Percentiles rank a stretch among this genome's conserved stretches.
Evolutionary conservation across 1,140 invertebrate species (phyloP).

Genomic region (Conopomorpha cramerella): DNA sequence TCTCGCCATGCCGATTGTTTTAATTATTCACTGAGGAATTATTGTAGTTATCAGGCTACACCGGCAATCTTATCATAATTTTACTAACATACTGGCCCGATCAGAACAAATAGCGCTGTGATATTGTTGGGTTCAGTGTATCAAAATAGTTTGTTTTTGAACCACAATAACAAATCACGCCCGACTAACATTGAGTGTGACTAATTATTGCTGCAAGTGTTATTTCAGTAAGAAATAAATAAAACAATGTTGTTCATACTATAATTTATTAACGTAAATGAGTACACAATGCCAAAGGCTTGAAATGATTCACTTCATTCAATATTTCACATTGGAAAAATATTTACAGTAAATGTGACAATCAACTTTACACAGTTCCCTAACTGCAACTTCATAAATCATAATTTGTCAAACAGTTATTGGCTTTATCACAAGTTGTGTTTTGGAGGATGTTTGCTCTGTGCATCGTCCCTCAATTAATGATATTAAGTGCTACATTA

Average conservation of each 20-base stretch:
- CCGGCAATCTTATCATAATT: conserved; percentile 52
- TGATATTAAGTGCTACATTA: conserved; percentile 28
- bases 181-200: too few species aligned
- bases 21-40: conserved; percentile 49
- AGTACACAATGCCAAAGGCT: conserved; percentile 58
- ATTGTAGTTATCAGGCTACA: conserved; percentile 47
- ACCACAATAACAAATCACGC: too few species aligned
- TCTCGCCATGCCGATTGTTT: conserved; percentile 49
- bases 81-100: conserved; percentile 32
- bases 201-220: too few species aligned
- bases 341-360: conserved; percentile 53
- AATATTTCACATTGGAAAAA: conserved; percentile 46
- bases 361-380: conserved; percentile 54
- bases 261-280: conserved; percentile 60
- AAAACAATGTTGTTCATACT: conserved; percentile 43
- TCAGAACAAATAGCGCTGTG: too few species aligned
- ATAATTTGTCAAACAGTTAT: conserved; percentile 28
- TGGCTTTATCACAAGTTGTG: conserved; percentile 51
- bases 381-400: conserved; percentile 38
- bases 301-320: conserved; percentile 54
- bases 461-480: conserved; percentile 38
- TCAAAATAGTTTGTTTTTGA: too few species aligned
- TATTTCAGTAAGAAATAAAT: too few species aligned
- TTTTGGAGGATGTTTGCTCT: conserved; percentile 28
- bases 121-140: too few species aligned